Percentiles rank a stretch among this genome's conserved stretches.
These are phyloP conservation scores for Scaptomyza graminum DNA, from an alignment of 1,140 invertebrate species.

Conservation along the genomic window DNA sequence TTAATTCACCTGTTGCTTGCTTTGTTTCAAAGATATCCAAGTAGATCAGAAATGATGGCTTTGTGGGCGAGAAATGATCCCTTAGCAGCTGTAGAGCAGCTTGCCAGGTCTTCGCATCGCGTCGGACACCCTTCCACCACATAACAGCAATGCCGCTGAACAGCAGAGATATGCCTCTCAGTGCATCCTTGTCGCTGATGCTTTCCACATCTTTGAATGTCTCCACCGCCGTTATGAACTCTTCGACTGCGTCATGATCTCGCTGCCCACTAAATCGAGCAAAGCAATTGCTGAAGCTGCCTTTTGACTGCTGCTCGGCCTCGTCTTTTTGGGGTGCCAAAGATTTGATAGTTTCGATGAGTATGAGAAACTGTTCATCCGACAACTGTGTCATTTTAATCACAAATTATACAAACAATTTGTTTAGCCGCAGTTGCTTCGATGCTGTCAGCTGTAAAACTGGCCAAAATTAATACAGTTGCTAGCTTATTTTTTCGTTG, in stretches of 20 bases:
- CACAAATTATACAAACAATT: background rate
- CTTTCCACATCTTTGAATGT: slow-evolving; percentile 78
- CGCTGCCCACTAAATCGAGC: slow-evolving; percentile 72
- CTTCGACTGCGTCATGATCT: slow-evolving; percentile 79
- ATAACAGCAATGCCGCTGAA: slow-evolving; percentile 60
- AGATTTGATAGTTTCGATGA: slow-evolving; percentile 60
- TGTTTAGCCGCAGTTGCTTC: slow-evolving; percentile 1
- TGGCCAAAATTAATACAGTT: background rate
- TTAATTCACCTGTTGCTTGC: slow-evolving; percentile 45
- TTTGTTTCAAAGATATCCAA: slow-evolving; percentile 75
- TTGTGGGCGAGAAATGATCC: slow-evolving; percentile 76
- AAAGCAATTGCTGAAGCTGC: slow-evolving; percentile 76
- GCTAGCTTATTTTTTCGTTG: slow-evolving; percentile 43
- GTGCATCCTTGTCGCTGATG: slow-evolving; percentile 76
- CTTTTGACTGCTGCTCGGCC: slow-evolving; percentile 57
- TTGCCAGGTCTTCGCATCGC: slow-evolving; percentile 69
- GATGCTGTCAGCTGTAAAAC: slow-evolving; percentile 14
- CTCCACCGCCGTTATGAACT: slow-evolving; percentile 73
- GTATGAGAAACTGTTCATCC: slow-evolving; percentile 65
- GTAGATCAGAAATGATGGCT: slow-evolving; percentile 75
- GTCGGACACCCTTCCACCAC: slow-evolving; percentile 80
- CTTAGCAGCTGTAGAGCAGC: slow-evolving; percentile 64
- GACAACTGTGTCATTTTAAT: slow-evolving; percentile 63
- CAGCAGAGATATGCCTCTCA: slow-evolving; percentile 71
- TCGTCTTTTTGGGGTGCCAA: slow-evolving; percentile 42